Evolutionary conservation across 1,140 invertebrate genomes (phyloP).

Genomic region (Rhyzopertha dominica): DNA sequence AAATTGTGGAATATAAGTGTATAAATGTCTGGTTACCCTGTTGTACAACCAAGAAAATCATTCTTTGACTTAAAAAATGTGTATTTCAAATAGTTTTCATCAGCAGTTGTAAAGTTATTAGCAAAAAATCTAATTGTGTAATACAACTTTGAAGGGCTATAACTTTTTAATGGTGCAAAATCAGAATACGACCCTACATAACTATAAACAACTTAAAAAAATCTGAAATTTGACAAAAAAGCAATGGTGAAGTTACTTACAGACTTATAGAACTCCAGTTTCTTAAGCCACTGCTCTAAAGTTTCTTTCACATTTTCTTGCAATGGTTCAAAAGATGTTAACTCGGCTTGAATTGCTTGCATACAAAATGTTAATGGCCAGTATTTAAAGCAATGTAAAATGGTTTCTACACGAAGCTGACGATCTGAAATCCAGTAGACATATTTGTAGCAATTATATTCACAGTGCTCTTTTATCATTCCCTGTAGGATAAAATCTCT

Average conservation of each 20-base stretch:
- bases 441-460: conserved; percentile 33
- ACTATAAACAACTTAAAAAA: too few species aligned
- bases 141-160: too few species aligned
- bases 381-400: conserved; percentile 41
- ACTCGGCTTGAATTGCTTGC: conserved; percentile 34
- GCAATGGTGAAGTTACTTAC: conserved; percentile 33
- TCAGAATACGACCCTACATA: too few species aligned
- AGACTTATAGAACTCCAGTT: conserved; percentile 49
- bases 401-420: conserved; percentile 33
- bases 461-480: conserved; percentile 30
- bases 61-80: too few species aligned
- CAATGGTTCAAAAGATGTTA: conserved; percentile 23
- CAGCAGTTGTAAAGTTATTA: too few species aligned
- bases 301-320: conserved; percentile 23
- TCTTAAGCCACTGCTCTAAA: conserved; percentile 44
- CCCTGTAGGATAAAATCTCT: conserved; percentile 32
- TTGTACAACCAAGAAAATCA: too few species aligned
- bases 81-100: too few species aligned
- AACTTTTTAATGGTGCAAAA: too few species aligned
- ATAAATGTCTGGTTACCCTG: too few species aligned
- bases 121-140: too few species aligned
- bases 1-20: too few species aligned
- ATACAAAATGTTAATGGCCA: conserved; percentile 41
- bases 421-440: conserved; percentile 36
- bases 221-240: conserved; percentile 46